These are phyloP conservation scores for Hestina assimilis DNA, from an alignment of 1,140 invertebrate genomes.

Conservation along the genomic window DNA sequence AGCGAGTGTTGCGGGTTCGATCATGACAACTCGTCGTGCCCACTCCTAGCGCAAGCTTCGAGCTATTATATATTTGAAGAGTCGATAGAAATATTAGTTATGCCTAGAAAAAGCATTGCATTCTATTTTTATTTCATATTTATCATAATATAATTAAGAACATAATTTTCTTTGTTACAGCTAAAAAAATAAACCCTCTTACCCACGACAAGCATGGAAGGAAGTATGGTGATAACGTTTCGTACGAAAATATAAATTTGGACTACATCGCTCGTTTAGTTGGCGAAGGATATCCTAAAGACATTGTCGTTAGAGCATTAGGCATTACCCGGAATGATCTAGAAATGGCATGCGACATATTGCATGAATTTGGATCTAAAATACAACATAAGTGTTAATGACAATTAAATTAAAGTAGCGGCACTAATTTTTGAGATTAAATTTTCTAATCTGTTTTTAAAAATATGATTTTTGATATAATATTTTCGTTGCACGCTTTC, in stretches of 20 bases:
- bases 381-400: constrained; percentile 45
- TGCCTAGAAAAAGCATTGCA: no score
- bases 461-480: background rate
- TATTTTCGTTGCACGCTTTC: constrained; percentile 21
- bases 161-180: constrained; percentile 46
- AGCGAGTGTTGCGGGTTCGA: no score
- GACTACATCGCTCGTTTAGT: constrained; percentile 93
- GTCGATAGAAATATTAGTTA: no score
- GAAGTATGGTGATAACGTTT: constrained; percentile 69
- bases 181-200: constrained; percentile 72
- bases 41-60: no score
- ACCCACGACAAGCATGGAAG: constrained; percentile 75
- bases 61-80: no score
- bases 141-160: background rate
- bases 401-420: background rate
- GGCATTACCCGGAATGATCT: constrained; percentile 95
- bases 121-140: no score
- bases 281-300: constrained; percentile 92
- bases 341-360: constrained; percentile 96
- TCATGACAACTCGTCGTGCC: no score
- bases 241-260: constrained; percentile 94
- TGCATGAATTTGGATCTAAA: constrained; percentile 90
- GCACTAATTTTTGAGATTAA: constrained; percentile 17
- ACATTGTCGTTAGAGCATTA: constrained; percentile 92
- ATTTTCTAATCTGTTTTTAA: constrained; percentile 16